phyloP scores from a whole-genome alignment of 23 tunicate species.

The Corella eumyota region DNA sequence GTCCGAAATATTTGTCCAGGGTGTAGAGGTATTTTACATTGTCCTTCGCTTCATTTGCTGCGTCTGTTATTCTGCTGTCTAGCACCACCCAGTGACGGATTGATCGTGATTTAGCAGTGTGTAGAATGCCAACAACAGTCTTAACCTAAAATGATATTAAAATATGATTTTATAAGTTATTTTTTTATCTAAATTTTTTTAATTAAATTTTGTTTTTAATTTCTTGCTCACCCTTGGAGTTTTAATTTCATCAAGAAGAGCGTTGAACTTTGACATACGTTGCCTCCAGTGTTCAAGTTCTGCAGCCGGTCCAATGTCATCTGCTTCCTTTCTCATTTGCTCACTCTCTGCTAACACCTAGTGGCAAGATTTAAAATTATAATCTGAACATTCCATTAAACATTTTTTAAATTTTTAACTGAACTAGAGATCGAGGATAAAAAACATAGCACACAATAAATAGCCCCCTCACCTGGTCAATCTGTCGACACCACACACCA shows the following conservation, averaged over 20 bases:
- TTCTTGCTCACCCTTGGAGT: constrained; percentile 33
- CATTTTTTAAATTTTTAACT: no score
- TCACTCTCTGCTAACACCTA: constrained; percentile 74
- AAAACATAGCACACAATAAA: no score
- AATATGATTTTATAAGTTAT: no score
- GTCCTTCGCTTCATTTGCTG: constrained; percentile 83
- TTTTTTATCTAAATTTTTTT: not conserved
- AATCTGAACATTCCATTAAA: not conserved
- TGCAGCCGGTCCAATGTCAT: constrained; percentile 80
- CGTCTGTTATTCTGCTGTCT: constrained; percentile 81
- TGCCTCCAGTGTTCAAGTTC: constrained; percentile 85
- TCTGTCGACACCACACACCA: constrained; percentile 60
- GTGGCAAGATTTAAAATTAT: not conserved
- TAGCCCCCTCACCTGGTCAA: constrained; percentile 84
- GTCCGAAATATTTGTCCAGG: constrained; percentile 82
- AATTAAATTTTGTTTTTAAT: not conserved
- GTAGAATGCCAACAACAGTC: constrained; percentile 59
- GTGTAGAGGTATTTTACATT: constrained; percentile 77
- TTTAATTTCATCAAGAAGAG: constrained; percentile 66
- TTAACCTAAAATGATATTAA: constrained; percentile 27
- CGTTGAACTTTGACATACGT: constrained; percentile 63
- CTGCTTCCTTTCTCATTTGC: constrained; percentile 83
- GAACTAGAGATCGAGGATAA: no score
- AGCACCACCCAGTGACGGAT: constrained; percentile 68
- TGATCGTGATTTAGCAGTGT: constrained; percentile 57